These are phyloP conservation scores for Stomatorhinus ivindoensis DNA, from an alignment of 2,113 vertebrate genomes.

Conservation along the genomic window DNA sequence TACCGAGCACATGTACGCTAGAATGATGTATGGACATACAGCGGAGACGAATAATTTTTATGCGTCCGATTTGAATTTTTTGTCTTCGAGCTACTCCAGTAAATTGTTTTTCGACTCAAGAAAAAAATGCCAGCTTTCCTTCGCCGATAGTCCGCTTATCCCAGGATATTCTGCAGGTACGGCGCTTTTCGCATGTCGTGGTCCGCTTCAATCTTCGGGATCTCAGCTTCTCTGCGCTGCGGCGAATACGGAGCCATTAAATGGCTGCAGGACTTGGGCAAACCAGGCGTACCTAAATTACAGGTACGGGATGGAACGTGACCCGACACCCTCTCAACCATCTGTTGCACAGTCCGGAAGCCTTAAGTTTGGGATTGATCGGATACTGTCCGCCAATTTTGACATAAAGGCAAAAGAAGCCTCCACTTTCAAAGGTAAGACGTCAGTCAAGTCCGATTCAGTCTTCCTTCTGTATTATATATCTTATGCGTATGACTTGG, in stretches of 20 bases:
- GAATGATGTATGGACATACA: constrained; percentile 71
- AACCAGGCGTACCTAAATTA: constrained; percentile 41
- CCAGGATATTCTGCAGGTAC: constrained; percentile 67
- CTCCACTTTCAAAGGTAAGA: constrained; percentile 82
- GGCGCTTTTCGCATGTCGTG: constrained; percentile 66
- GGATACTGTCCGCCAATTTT: constrained; percentile 89
- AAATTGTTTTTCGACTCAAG: constrained; percentile 78
- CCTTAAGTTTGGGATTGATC: constrained; percentile 96
- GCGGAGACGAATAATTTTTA: constrained; percentile 88
- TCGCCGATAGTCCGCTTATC: constrained; percentile 77
- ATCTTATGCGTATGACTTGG: neutral
- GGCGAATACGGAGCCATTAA: constrained; percentile 38
- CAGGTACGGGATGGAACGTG: constrained; percentile 60
- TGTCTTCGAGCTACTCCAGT: constrained; percentile 84
- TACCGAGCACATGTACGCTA: constrained; percentile 19
- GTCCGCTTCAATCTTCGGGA: constrained; percentile 50
- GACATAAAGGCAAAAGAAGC: constrained; percentile 85
- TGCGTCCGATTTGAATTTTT: constrained; percentile 87
- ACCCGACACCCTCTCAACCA: constrained; percentile 56
- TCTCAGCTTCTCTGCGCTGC: constrained; percentile 63
- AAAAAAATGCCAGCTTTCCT: constrained; percentile 92
- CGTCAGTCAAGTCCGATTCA: neutral
- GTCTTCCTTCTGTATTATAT: neutral
- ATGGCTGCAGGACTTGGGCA: neutral
- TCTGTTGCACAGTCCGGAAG: constrained; percentile 75